phyloP scores from a whole-genome alignment of 2,113 vertebrate genomes.

The Solenodon paradoxus region DNA sequence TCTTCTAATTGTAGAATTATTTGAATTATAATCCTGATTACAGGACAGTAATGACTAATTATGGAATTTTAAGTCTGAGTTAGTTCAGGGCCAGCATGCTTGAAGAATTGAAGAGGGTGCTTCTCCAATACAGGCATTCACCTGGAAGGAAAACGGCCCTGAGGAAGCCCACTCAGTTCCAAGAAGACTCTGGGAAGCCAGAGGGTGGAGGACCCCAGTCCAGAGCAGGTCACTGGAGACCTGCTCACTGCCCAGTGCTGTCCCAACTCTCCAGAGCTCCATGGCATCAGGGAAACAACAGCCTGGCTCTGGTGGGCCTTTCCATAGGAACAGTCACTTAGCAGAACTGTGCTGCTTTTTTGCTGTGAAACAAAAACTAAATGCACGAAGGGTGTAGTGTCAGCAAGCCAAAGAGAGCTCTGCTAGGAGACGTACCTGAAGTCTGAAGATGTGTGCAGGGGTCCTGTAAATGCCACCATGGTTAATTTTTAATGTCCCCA shows the following conservation, averaged over 20 bases:
- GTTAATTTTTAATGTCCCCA: not conserved
- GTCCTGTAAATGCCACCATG: accelerated
- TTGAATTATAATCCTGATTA: not conserved
- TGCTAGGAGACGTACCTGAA: not conserved
- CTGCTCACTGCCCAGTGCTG: not conserved
- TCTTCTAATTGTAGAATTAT: not conserved
- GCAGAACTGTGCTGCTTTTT: not conserved
- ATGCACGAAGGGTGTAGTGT: accelerated
- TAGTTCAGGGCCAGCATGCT: not conserved
- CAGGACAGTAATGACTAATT: not conserved
- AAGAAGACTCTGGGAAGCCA: not conserved
- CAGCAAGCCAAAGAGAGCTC: not conserved
- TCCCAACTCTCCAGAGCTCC: not conserved
- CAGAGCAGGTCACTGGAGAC: too few species aligned
- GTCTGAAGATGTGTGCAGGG: not conserved
- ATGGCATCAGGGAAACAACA: not conserved
- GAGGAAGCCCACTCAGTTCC: not conserved
- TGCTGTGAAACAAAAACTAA: not conserved
- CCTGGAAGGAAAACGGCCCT: not conserved
- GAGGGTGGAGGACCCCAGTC: accelerated
- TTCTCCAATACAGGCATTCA: not conserved
- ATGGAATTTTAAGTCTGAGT: not conserved
- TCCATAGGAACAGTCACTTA: not conserved
- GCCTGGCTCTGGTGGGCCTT: accelerated
- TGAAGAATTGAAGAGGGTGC: not conserved